These are phyloP conservation scores for Drosophila pseudotalamancana DNA, from an alignment of 2,888 invertebrate genomes.

Conservation along the genomic window DNA sequence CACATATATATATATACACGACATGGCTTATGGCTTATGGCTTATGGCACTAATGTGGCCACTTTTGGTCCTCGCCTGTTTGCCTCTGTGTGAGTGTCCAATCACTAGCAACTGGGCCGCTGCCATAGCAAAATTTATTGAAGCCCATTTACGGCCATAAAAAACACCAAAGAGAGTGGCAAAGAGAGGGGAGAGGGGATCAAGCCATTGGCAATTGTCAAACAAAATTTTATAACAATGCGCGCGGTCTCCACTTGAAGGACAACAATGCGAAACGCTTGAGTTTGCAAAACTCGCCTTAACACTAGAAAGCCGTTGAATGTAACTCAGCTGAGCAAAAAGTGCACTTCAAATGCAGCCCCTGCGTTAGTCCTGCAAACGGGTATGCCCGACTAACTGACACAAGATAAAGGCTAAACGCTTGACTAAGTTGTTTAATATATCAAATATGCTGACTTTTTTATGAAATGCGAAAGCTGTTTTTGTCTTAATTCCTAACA, in stretches of 20 bases:
- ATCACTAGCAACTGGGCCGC: slow-evolving; percentile 55
- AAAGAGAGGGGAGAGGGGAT: background rate
- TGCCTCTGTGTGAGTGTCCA: slow-evolving; percentile 41
- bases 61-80: slow-evolving; percentile 60
- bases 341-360: slow-evolving; percentile 7
- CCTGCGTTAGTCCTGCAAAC: background rate
- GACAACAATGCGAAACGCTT: slow-evolving; percentile 25
- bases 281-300: slow-evolving; percentile 19
- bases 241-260: slow-evolving; percentile 33
- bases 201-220: slow-evolving; percentile 52
- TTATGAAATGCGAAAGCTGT: no score
- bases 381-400: background rate
- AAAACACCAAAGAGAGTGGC: background rate
- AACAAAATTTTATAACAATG: slow-evolving; percentile 54
- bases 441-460: no score
- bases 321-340: background rate
- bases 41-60: slow-evolving; percentile 70
- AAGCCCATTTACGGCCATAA: slow-evolving; percentile 57
- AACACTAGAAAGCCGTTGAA: slow-evolving; percentile 30
- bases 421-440: no score
- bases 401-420: background rate
- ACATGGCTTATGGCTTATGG: slow-evolving; percentile 43
- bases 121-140: slow-evolving; percentile 54
- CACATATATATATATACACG: background rate
- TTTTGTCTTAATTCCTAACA: no score